phyloP scores from a whole-genome alignment of 1,140 invertebrate species.

The Drosophila ogumai region DNA sequence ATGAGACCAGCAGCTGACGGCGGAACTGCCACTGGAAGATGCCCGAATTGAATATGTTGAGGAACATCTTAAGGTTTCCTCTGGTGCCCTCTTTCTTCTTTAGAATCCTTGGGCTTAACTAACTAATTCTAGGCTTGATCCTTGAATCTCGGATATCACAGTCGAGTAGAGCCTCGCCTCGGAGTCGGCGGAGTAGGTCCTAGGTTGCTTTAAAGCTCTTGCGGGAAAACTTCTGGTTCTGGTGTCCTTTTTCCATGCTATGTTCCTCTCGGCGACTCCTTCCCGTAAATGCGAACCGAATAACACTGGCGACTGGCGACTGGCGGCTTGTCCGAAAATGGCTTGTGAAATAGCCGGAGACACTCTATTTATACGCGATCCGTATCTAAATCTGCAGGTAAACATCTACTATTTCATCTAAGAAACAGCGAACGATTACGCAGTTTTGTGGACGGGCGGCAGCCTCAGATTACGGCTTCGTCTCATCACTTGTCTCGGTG shows the following conservation, averaged over 20 bases:
- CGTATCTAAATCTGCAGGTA: conserved; percentile 65
- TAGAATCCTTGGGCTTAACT: conserved; percentile 8
- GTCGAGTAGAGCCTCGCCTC: conserved; percentile 3
- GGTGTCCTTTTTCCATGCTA: conserved; percentile 66
- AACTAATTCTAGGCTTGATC: conserved; percentile 13
- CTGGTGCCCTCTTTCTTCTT: neutral
- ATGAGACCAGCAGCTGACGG: conserved; percentile 64
- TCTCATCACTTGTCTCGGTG: conserved; percentile 25
- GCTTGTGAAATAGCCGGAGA: conserved; percentile 47
- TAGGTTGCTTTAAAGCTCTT: conserved; percentile 50
- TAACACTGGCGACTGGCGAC: conserved; percentile 9
- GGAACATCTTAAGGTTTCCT: conserved; percentile 41
- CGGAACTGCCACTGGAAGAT: conserved; percentile 64
- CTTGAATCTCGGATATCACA: conserved; percentile 56
- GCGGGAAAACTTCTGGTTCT: conserved; percentile 31
- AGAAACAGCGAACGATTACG: conserved; percentile 33
- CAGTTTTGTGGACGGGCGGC: conserved; percentile 1
- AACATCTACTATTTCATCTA: conserved; percentile 50
- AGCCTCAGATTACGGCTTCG: conserved; percentile 12
- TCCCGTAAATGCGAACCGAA: neutral
- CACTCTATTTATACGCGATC: conserved; percentile 49
- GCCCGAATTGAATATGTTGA: conserved; percentile 59
- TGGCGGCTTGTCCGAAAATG: conserved; percentile 28
- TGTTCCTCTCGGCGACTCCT: neutral
- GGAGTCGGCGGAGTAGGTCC: neutral